Evolutionary conservation across 2,888 invertebrate species (phyloP).

Genomic region (Incurvaria masculella): DNA sequence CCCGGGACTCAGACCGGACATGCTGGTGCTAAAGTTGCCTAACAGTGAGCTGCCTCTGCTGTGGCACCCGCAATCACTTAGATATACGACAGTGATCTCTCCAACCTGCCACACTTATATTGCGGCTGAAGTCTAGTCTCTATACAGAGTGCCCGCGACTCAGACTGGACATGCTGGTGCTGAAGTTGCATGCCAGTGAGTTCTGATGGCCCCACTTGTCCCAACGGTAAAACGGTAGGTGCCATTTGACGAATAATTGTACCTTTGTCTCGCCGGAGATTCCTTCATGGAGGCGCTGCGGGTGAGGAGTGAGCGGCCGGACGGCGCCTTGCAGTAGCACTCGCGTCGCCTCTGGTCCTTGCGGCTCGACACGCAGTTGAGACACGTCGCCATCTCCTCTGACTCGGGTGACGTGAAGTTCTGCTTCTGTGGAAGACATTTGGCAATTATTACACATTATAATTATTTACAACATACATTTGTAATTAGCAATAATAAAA

Average conservation of each 20-base stretch:
- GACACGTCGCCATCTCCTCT: slow-evolving; percentile 40
- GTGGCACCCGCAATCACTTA: neutral
- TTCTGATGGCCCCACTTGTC: too few species aligned
- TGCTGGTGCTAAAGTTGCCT: slow-evolving; percentile 39
- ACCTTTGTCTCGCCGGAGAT: slow-evolving; percentile 30
- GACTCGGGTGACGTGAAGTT: slow-evolving; percentile 43
- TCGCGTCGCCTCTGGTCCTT: slow-evolving; percentile 25
- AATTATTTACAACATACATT: too few species aligned
- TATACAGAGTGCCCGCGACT: slow-evolving; percentile 47
- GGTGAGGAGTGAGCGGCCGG: slow-evolving; percentile 30
- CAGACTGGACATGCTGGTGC: slow-evolving; percentile 40
- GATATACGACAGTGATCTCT: too few species aligned
- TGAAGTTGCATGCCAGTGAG: slow-evolving; percentile 34
- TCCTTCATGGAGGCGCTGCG: slow-evolving; percentile 41
- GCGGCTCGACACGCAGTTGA: slow-evolving; percentile 30
- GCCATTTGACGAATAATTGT: too few species aligned
- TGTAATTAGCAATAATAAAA: too few species aligned
- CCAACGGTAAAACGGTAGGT: too few species aligned
- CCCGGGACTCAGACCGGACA: slow-evolving; percentile 42
- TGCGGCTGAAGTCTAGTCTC: slow-evolving; percentile 52
- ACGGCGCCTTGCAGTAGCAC: slow-evolving; percentile 36
- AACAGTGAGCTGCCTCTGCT: slow-evolving; percentile 31
- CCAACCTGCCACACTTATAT: slow-evolving; percentile 50
- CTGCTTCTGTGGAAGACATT: slow-evolving; percentile 29
- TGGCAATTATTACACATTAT: too few species aligned